Evolutionary conservation across 2,888 invertebrate species (phyloP), one percentile per base, ranked within the genome.

Genomic region (Pediacus dermestoides): DNA sequence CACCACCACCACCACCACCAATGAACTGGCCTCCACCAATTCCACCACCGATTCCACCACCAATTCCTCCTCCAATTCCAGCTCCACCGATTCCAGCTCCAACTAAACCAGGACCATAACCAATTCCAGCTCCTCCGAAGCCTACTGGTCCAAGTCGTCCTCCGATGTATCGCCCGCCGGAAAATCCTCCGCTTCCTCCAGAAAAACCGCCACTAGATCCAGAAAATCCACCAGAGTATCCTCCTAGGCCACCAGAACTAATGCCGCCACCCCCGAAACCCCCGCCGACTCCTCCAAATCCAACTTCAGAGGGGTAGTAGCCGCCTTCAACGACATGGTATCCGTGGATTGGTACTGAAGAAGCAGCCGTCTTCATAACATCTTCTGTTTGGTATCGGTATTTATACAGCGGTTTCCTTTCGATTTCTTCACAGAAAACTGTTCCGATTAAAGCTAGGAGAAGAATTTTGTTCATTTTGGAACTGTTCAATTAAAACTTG

Each of bases 321-420:
- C 70, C 73, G 60, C 75, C 74, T 66, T 78, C 77, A 60, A 76
- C 74, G 22, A 78, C 74, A 65, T 76, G 76, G 52, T 78, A 79
- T 21, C 74, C 74, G 37, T 65, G 70, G 1, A 76, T 44, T 6
- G 71, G 71, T 9, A 61, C 39, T 4, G 58, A 59, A 2, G 67
- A 58, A 7, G 61, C 67, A 0, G 67, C 64, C 1, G 66, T 60
- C 37, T 70, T 62, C 63, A 70, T 60, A 22, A 66, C 50, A 49
- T 70, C 69, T 51, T 66, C 65, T 2, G 63, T 62, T 55, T 66
- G 56, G 47, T 66, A 67, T 2, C 63, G 59, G 46, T 67, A 67
- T 37, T 66, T 58, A 52, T 63, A 66, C 13, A 60, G n/a, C 1
- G 67, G 66, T 37, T 57, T 53, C 15, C 43, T 38, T 10, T 30